Evolutionary conservation across 2,797 vertebrate species (phyloP).

Genomic region (Emys orbicularis): DNA sequence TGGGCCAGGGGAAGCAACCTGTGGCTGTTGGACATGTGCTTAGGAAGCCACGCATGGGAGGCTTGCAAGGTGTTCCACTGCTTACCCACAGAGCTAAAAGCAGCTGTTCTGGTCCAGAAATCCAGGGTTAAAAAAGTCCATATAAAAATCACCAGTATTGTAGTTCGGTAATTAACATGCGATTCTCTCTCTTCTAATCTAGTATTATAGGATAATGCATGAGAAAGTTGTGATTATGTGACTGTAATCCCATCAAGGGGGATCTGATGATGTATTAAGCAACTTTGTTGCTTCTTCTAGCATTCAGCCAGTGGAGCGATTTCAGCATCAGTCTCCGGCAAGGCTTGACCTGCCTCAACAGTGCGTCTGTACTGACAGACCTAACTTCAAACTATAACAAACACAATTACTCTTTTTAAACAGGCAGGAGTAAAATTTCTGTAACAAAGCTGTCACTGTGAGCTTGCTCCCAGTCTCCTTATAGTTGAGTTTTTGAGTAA

Average conservation of each 20-base stretch:
- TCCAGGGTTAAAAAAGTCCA: neutral
- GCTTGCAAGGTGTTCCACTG: neutral
- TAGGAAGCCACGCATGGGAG: neutral
- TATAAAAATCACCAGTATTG: neutral
- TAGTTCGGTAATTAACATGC: neutral
- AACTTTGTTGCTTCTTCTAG: neutral
- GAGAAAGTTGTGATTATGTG: neutral
- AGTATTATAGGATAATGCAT: neutral
- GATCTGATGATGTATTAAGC: neutral
- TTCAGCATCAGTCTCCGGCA: neutral
- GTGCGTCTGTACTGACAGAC: neutral
- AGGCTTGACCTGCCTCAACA: neutral
- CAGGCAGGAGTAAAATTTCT: neutral
- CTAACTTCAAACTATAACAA: neutral
- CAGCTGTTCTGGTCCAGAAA: fast-evolving
- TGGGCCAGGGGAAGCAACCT: neutral
- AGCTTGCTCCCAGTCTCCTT: neutral
- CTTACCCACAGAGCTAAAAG: neutral
- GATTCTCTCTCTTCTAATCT: neutral
- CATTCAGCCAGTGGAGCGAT: neutral
- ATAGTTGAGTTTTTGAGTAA: neutral
- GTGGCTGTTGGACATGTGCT: neutral
- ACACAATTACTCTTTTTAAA: neutral
- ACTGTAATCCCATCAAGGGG: neutral
- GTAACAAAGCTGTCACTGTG: neutral